phyloP scores from a whole-genome alignment of 2,797 vertebrate genomes.

The Hipposideros larvatus region DNA sequence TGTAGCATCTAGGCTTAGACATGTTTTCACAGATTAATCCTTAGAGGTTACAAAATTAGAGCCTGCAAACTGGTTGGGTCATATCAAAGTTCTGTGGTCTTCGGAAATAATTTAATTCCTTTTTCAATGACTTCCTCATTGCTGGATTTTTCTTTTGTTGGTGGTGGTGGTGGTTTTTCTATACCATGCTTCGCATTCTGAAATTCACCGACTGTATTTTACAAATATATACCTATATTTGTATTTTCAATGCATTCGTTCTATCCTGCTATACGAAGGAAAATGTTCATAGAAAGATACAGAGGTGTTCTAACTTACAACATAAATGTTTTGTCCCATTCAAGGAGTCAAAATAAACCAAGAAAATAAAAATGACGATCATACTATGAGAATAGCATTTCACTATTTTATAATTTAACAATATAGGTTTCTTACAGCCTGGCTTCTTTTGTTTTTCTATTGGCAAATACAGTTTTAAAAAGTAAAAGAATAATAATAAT shows the following conservation, averaged over 20 bases:
- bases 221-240: not conserved
- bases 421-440: slow-evolving; percentile 46
- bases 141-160: not conserved
- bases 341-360: slow-evolving; percentile 25
- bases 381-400: slow-evolving; percentile 59
- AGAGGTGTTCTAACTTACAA: slow-evolving; percentile 16
- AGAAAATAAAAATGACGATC: slow-evolving; percentile 43
- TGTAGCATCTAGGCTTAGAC: slow-evolving; percentile 11
- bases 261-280: slow-evolving; percentile 35
- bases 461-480: slow-evolving; percentile 61
- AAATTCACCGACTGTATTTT: slow-evolving; percentile 28
- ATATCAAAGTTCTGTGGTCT: slow-evolving; percentile 22
- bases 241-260: slow-evolving; percentile 17
- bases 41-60: slow-evolving; percentile 51
- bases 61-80: not conserved
- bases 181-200: slow-evolving; percentile 51
- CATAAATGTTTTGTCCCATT: not conserved
- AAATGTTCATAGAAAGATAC: slow-evolving; percentile 52
- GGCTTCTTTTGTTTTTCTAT: slow-evolving; percentile 61
- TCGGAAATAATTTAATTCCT: slow-evolving; percentile 47
- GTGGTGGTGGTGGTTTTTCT: not conserved
- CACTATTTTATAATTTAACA: slow-evolving; percentile 63
- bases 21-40: slow-evolving; percentile 51
- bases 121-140: slow-evolving; percentile 51
- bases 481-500: not conserved